Base-by-base conservation (phyloP, 1,140 invertebrate genomes). In the Magallana gigas region DNA sequence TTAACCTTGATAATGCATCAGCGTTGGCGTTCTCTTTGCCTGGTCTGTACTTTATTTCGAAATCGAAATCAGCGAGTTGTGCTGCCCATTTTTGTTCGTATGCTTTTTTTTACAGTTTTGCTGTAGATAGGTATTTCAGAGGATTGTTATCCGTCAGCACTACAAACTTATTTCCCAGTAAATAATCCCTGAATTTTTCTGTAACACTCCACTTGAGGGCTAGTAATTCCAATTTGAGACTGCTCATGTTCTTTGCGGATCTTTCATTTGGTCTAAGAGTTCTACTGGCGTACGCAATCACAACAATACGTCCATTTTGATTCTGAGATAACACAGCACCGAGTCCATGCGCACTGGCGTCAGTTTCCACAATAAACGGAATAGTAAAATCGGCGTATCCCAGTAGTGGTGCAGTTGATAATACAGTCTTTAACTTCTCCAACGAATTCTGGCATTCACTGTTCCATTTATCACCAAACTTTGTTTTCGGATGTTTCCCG, bases 281-380 rank as follows among this genome's bases (percentile, higher is more conserved):
- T 2, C 90, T 23, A 56, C 59, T 87, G 7, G 90, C 88, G 59
- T 85, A 90, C 14, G 81, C 68, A 18, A 89, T 84, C 8, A 88
- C 86, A n/a, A 71, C 9, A 16, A 16, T 16, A 9, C 64, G 18
- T 68, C 86, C 90, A 23, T 89, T 59, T 56, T 87, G 76, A 23
- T 89, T 60, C 36, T 89, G 89, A 68, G 84, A 90, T 18, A 90
- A 57, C 5, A 92, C 92, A 14, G 90, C 91, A 16, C 92, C 92
- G 12, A 93, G 36, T 14, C 88, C 92, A 18, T 29, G 9, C 18
- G 84, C 57, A 83, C 90, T 90, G n/a, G 88, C 90, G 85, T 92
- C 90, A 18, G 82, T 88, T 59, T 48, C 36, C 36, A 48, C 36
- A 48, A 48, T 48, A 48, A 48, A 48, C 36, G 36, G 36, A 48